Base-by-base conservation (phyloP, 1,140 invertebrate genomes). In the Diplogasteroides magnus region DNA sequence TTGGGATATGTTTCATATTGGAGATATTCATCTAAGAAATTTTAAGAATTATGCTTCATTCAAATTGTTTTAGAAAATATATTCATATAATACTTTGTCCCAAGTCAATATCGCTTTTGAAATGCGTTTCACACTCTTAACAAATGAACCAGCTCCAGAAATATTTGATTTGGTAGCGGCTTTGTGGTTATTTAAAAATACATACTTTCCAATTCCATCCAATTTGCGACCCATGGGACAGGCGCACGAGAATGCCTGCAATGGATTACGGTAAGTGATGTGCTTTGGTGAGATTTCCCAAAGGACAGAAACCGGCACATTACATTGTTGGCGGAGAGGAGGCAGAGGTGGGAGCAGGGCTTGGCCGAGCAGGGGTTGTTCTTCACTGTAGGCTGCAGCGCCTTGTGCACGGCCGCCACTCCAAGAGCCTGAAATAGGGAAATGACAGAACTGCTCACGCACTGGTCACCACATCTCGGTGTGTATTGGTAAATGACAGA, bases 341-440 rank as follows among this genome's bases (percentile, higher is more conserved):
- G 85, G 84, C 96, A 98, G 1, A 98, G 83, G 78, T 98, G 94
- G 74, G 90, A 88, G 76, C 96, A 98, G 0, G 88, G 84, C 1
- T 89, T 87, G 68, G 89, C 87, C 59, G 83, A 84, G 82, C 94
- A 98, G 0, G 93, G 92, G 83, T 94, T 96, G 0, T 86, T 86
- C 69, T 76, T 71, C 76, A 80, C 78, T 19, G 65, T 86, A 0
- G 93, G 94, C 82, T 97, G 94, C n/a, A 96, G 83, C 0, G 91
- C 90, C 0, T 91, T 90, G 85, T 97, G 94, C 78, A 94, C 90
- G 0, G 95, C 92, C 78, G 94, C 92, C 61, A 97, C 93, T 1
- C 91, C 93, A 1, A 97, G 85, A 0, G 94, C 93, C 84, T 96
- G 93, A 1, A 91, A 93, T 26, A 61, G n/a, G n/a, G n/a, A n/a